Conservation (phyloP, 2,888 invertebrate species). For the Lepetodrilus schrolli region DNA sequence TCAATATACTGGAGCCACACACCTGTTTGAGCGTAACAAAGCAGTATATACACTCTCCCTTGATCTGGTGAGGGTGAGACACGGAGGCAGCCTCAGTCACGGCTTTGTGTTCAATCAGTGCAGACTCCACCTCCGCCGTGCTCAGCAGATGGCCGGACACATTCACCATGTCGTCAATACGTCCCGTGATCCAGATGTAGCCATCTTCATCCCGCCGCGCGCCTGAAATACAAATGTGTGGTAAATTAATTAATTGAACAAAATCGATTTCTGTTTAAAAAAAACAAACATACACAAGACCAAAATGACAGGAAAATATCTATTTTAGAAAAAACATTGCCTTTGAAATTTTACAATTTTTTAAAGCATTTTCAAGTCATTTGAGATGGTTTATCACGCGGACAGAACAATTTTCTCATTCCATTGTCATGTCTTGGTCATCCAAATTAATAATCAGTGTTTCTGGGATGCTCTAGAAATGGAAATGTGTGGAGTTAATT, state of each 20-base stretch:
- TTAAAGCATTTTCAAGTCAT: no score
- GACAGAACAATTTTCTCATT: no score
- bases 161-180: slow-evolving; percentile 98
- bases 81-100: slow-evolving; percentile 98
- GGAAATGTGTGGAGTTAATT: no score
- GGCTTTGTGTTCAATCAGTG: slow-evolving; percentile 76
- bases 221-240: slow-evolving; percentile 80
- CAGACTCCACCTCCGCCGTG: slow-evolving; percentile 87
- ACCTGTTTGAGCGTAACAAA: slow-evolving; percentile 93
- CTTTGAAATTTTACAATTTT: no score
- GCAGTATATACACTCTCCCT: slow-evolving; percentile 97
- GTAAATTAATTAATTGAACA: background rate
- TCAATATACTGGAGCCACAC: no score
- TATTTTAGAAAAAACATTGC: background rate
- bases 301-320: background rate
- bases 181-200: slow-evolving; percentile 95
- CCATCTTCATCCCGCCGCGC: slow-evolving; percentile 94
- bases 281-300: background rate
- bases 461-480: no score
- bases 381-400: no score
- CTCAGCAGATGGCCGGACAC: slow-evolving; percentile 98
- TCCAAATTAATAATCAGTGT: no score
- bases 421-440: no score
- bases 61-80: slow-evolving; percentile 92
- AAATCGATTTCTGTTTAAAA: background rate